Evolutionary conservation across 1,140 invertebrate genomes (phyloP).

Genomic region (Sycophaga agraensis): DNA sequence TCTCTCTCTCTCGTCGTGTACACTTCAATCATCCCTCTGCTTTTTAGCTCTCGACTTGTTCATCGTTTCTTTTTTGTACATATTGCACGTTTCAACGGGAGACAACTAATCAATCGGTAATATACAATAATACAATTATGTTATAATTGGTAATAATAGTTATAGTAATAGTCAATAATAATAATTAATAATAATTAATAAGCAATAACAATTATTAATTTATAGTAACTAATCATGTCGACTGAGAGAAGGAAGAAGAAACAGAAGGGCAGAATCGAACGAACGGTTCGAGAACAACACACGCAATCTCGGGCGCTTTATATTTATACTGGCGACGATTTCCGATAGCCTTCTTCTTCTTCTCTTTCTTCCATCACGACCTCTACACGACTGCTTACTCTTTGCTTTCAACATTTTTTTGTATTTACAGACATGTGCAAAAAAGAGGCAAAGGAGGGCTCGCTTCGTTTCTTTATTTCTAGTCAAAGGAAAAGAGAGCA

Average conservation of each 20-base stretch:
- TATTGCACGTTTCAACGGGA: constrained; percentile 51
- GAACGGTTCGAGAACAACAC: constrained; percentile 14
- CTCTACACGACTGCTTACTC: constrained; percentile 10
- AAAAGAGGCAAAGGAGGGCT: constrained; percentile 23
- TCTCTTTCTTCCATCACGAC: constrained; percentile 20
- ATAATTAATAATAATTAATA: constrained; percentile 41
- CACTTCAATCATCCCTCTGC: neutral
- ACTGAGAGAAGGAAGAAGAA: constrained; percentile 41
- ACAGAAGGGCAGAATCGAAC: constrained; percentile 26
- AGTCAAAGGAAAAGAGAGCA: constrained; percentile 2
- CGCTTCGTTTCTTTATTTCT: no score
- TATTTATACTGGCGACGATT: constrained; percentile 18
- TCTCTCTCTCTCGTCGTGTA: neutral
- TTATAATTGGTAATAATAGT: constrained; percentile 42
- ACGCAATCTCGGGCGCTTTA: neutral
- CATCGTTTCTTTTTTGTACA: constrained; percentile 43
- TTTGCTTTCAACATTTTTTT: constrained; percentile 26
- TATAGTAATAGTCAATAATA: constrained; percentile 38
- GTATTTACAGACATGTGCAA: constrained; percentile 22
- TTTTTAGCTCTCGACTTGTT: constrained; percentile 6
- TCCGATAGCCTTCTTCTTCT: constrained; percentile 15
- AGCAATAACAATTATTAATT: constrained; percentile 42
- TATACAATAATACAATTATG: constrained; percentile 47
- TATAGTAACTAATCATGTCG: constrained; percentile 39
- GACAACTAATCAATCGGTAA: constrained; percentile 46